Evolutionary conservation across 2,888 invertebrate species (phyloP), one percentile per base, ranked within the genome.

Genomic region (Fissipunctia ypsillon): DNA sequence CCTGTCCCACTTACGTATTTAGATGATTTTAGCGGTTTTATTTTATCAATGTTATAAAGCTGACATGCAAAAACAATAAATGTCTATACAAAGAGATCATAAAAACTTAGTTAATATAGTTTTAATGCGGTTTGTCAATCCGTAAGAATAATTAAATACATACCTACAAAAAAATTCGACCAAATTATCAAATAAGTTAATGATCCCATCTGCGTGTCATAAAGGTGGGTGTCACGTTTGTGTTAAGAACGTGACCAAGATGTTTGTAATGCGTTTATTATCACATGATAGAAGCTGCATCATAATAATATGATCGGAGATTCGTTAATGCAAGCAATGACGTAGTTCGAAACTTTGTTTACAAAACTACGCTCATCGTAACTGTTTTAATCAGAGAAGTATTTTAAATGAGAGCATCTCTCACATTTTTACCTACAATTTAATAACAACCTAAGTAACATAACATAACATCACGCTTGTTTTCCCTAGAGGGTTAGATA

Each of bases 171-270:
- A n/a, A 22, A 70, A 35, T 43, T 35, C 22, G 35, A 68, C 22
- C 0, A 54, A 69, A 43, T 35, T 7, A 41, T 69, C 12, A 35
- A 41, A 54, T 63, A 48, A 56, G 19, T 63, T 22, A 38, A 54
- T 74, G 25, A 63, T 63, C n/a, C n/a, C n/a, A n/a, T n/a, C n/a
- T n/a, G n/a, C n/a, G n/a, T n/a, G n/a, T 48, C 25, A 73, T 41
- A 25, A 41, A 12, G 31, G 10, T 48, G 12, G 10, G 5, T 25
- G n/a, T 28, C 48, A 57, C 50, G 73, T 50, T 25, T 63, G 2
- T 41, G 2, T 31, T 22, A 25, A 57, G 56, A 57, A 73, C 73
- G 73, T 74, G 73, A 74, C 10, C 48, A 43, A 31, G 22, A 25
- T 35, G 41, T 57, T 25, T 48, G 16, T 41, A 0, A 16, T 43